A percentile compares a stretch with the other conserved stretches of the same genome.
phyloP scores from a whole-genome alignment of 2,113 vertebrate genomes.

The Pipa parva region DNA sequence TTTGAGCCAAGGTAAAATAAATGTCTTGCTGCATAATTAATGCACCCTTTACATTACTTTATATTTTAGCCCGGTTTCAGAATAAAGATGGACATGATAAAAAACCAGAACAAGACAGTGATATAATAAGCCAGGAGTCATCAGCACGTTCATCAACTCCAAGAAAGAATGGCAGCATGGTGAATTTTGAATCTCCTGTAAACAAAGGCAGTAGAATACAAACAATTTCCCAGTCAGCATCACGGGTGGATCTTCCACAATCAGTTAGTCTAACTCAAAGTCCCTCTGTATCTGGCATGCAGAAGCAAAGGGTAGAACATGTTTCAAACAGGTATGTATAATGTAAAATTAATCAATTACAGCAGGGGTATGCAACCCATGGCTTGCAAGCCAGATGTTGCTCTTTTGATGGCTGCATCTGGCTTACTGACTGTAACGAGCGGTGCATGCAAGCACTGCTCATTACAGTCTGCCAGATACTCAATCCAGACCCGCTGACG shows the following conservation, averaged over 20 bases:
- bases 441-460: too few relatives aligned
- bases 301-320: constrained; percentile 59
- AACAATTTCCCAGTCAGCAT: constrained; percentile 69
- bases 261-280: constrained; percentile 47
- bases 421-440: too few relatives aligned
- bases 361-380: too few relatives aligned
- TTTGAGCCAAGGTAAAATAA: too few relatives aligned
- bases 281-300: constrained; percentile 54
- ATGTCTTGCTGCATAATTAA: too few relatives aligned
- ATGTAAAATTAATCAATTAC: too few relatives aligned
- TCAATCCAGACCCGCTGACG: too few relatives aligned
- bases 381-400: too few relatives aligned
- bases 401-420: too few relatives aligned
- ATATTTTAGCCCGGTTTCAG: constrained; percentile 71
- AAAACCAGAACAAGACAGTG: constrained; percentile 67
- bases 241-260: constrained; percentile 55
- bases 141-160: constrained; percentile 61
- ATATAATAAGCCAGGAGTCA: constrained; percentile 68
- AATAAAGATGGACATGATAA: constrained; percentile 66
- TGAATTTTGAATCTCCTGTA: constrained; percentile 65
- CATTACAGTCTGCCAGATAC: too few relatives aligned
- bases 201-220: constrained; percentile 65
- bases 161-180: constrained; percentile 66
- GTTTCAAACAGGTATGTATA: constrained; percentile 64
- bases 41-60: not conserved